A percentile compares a stretch with the other conserved stretches of the same genome.
Conservation (phyloP, 1,140 invertebrate species). For the Aphaenogaster ashmeadi region DNA sequence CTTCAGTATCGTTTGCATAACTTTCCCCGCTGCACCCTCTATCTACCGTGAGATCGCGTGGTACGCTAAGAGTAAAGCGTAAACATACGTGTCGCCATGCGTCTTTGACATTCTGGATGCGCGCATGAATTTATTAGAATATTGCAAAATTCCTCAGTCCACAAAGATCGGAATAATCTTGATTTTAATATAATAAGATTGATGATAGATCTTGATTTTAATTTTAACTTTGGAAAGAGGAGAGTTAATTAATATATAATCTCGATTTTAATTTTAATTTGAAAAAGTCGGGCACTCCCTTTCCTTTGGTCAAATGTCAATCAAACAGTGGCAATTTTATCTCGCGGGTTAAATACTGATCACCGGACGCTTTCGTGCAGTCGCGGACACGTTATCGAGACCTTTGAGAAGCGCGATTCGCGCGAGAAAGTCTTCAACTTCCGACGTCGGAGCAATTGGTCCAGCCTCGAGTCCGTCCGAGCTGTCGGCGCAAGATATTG, state of each 20-base stretch:
- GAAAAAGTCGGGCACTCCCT: background rate
- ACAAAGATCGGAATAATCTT: background rate
- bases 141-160: background rate
- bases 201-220: background rate
- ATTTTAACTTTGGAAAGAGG: background rate
- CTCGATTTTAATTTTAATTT: background rate
- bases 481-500: conserved; percentile 76
- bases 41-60: background rate
- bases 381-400: conserved; percentile 57
- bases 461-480: conserved; percentile 33
- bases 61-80: conserved; percentile 23
- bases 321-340: background rate
- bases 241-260: no score
- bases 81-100: background rate
- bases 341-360: background rate
- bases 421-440: conserved; percentile 66
- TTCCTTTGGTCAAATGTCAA: background rate
- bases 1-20: conserved; percentile 67
- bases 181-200: no score
- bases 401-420: conserved; percentile 22
- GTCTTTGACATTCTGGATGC: background rate
- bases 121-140: background rate
- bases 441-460: conserved; percentile 68
- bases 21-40: conserved; percentile 27
- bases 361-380: conserved; percentile 35